Evolutionary conservation across 2,888 invertebrate species (phyloP).

Genomic region (Chrysolina americana): DNA sequence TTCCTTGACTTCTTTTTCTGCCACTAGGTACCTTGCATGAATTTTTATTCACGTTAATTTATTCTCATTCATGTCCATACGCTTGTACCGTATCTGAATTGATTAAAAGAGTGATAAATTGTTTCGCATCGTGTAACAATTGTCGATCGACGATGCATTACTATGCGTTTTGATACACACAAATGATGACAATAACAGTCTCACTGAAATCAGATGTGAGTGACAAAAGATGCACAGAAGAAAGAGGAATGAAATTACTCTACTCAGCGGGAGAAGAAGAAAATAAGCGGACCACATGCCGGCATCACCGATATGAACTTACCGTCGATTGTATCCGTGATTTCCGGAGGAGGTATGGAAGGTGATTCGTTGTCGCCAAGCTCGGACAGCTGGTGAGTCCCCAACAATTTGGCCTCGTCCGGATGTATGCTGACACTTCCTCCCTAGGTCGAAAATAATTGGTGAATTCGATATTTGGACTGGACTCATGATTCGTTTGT

Average conservation of each 20-base stretch:
- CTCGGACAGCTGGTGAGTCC: slow-evolving; percentile 75
- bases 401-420: slow-evolving; percentile 74
- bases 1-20: too few species aligned
- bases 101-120: too few species aligned
- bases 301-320: slow-evolving; percentile 68
- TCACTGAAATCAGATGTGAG: not conserved
- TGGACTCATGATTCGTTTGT: not conserved
- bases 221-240: not conserved
- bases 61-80: too few species aligned
- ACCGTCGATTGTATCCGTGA: slow-evolving; percentile 84
- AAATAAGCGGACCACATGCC: slow-evolving; percentile 23
- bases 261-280: slow-evolving; percentile 12
- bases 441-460: slow-evolving; percentile 60
- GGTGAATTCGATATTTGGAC: slow-evolving; percentile 27
- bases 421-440: slow-evolving; percentile 72
- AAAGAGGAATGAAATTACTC: not conserved
- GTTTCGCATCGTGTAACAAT: too few species aligned
- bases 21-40: too few species aligned
- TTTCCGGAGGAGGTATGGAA: slow-evolving; percentile 79
- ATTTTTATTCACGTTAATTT: too few species aligned
- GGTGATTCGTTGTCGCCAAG: slow-evolving; percentile 75
- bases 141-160: not conserved
- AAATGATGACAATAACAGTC: not conserved
- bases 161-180: not conserved
- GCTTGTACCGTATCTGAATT: too few species aligned